phyloP scores from a whole-genome alignment of 30 jellyfish, hydroid and myxozoan species.

The Catostylus mosaicus region DNA sequence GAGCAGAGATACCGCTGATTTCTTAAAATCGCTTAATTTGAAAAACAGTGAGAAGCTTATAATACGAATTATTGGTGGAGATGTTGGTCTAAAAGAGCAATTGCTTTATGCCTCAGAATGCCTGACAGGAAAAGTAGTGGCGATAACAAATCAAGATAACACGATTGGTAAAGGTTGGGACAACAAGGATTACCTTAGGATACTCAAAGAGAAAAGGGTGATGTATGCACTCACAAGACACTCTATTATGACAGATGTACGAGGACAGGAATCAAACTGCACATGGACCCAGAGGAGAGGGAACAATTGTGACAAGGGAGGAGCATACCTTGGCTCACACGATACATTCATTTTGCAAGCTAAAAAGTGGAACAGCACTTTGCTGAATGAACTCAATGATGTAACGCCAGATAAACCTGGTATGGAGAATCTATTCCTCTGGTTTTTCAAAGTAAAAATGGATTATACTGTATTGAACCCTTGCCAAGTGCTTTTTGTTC shows the following conservation, averaged over 20 bases:
- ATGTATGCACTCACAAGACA: constrained; percentile 55
- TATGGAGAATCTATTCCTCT: constrained; percentile 57
- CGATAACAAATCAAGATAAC: constrained; percentile 35
- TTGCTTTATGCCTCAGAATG: constrained; percentile 19
- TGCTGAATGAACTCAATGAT: constrained; percentile 9
- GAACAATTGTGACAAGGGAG: constrained; percentile 46
- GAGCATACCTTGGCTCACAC: constrained; percentile 65
- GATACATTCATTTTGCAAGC: constrained; percentile 65
- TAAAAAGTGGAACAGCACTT: not conserved
- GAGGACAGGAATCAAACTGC: not conserved
- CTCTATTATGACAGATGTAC: not conserved
- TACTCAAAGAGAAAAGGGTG: not conserved
- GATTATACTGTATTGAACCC: constrained; percentile 69
- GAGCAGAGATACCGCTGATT: constrained; percentile 12
- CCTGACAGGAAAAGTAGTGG: constrained; percentile 1
- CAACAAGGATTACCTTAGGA: not conserved
- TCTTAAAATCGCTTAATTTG: constrained; percentile 12
- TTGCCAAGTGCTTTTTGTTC: constrained; percentile 49
- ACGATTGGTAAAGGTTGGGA: constrained; percentile 44
- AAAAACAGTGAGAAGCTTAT: constrained; percentile 21
- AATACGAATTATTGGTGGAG: constrained; percentile 2
- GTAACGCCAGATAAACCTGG: constrained; percentile 51
- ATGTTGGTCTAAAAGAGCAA: constrained; percentile 16
- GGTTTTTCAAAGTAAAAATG: constrained; percentile 43
- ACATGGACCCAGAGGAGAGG: not conserved